A percentile compares a stretch with the other conserved stretches of the same genome.
Conservation (phyloP, 53 echinoderm and acorn worm species). For the Temnopleurus reevesii region DNA sequence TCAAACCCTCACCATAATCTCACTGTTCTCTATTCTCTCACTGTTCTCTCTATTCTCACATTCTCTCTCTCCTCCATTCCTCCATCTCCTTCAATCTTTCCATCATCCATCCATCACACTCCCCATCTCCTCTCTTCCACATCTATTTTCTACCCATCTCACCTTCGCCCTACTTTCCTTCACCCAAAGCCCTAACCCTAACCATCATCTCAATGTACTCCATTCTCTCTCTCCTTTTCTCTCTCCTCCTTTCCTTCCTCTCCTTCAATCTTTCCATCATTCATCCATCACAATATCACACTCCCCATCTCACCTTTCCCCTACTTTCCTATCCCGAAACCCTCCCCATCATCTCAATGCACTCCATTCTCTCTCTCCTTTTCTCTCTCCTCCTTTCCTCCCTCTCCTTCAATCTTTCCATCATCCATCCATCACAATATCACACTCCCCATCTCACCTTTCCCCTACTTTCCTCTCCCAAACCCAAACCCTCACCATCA, state of each 20-base stretch:
- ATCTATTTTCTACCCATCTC: not conserved
- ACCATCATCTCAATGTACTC: not conserved
- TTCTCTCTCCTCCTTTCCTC: not conserved
- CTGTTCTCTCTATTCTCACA: not conserved
- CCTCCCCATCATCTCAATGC: not conserved
- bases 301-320: not conserved
- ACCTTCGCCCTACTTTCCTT: not conserved
- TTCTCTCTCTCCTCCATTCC: not conserved
- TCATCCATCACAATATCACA: not conserved
- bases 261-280: not conserved
- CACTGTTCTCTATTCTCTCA: not conserved
- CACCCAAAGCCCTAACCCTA: not conserved
- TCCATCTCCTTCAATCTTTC: not conserved
- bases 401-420: not conserved
- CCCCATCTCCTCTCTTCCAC: not conserved
- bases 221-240: not conserved
- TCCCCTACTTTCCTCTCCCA: constrained; percentile 10
- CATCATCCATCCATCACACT: not conserved
- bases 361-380: not conserved
- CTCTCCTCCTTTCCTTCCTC: not conserved
- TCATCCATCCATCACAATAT: not conserved
- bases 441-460: not conserved
- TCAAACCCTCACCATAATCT: not conserved
- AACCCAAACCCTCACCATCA: not conserved
- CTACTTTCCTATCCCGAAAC: not conserved